Evolutionary conservation across 2,113 vertebrate genomes (phyloP).

Genomic region (Elgaria multicarinata): DNA sequence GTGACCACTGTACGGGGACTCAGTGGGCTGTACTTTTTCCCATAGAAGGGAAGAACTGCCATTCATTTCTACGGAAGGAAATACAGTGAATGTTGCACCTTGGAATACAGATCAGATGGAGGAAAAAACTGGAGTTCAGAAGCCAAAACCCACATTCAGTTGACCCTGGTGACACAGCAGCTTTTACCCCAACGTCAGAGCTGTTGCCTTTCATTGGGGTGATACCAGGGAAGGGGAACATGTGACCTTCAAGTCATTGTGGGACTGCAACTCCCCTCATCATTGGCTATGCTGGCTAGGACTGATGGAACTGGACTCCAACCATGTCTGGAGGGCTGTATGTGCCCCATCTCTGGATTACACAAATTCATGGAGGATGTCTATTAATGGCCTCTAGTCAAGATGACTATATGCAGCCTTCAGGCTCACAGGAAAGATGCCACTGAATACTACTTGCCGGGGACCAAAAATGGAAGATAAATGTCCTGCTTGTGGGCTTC

Average conservation of each 20-base stretch:
- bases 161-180: background rate
- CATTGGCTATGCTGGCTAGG: too few species aligned
- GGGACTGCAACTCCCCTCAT: too few species aligned
- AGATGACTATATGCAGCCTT: background rate
- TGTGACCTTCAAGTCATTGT: too few species aligned
- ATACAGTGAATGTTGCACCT: too few species aligned
- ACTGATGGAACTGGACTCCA: too few species aligned
- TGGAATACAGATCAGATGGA: background rate
- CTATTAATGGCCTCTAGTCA: background rate
- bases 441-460: background rate
- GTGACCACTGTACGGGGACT: conserved; percentile 8
- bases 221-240: too few species aligned
- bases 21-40: background rate
- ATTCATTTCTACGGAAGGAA: background rate
- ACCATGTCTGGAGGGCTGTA: too few species aligned
- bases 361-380: background rate
- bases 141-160: conserved; percentile 14
- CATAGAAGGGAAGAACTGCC: background rate
- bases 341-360: background rate
- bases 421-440: background rate
- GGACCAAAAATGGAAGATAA: too few species aligned
- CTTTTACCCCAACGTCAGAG: background rate
- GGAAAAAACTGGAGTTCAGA: background rate
- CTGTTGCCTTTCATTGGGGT: background rate
- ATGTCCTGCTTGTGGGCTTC: background rate